Evolutionary conservation across 2,888 invertebrate species (phyloP).

Genomic region (Trimorus sp.): DNA sequence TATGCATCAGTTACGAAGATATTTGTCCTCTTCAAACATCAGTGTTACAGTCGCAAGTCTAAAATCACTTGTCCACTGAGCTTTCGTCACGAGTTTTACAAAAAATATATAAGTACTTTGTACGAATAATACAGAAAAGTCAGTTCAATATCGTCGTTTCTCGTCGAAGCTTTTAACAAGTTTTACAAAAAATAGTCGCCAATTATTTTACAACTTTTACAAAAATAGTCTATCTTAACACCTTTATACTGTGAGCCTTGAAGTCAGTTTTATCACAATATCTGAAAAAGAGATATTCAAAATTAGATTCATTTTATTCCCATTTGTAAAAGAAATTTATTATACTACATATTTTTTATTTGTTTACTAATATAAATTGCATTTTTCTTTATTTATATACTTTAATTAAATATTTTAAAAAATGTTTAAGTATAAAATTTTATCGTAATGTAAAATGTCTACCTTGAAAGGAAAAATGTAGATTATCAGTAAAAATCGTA

Average conservation of each 20-base stretch:
- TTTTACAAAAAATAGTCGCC: conserved; percentile 10
- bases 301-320: too few species aligned
- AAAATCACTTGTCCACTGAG: not conserved
- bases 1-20: conserved; percentile 39
- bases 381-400: not conserved
- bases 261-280: conserved; percentile 41
- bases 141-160: conserved; percentile 46
- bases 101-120: conserved; percentile 42
- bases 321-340: too few species aligned
- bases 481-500: conserved; percentile 83
- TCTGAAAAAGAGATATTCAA: conserved; percentile 42
- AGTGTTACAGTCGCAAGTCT: conserved; percentile 23
- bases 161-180: not conserved
- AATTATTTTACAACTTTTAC: conserved; percentile 35
- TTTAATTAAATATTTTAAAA: too few species aligned
- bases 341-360: too few species aligned
- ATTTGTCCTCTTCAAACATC: conserved; percentile 16
- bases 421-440: too few species aligned
- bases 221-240: conserved; percentile 42
- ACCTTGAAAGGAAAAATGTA: conserved; percentile 36
- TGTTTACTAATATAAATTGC: not conserved
- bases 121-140: conserved; percentile 40
- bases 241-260: conserved; percentile 28
- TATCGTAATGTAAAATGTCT: too few species aligned
- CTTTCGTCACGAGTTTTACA: conserved; percentile 22